Conservation (phyloP, 1,140 invertebrate species). For the Belonocnema kinseyi region DNA sequence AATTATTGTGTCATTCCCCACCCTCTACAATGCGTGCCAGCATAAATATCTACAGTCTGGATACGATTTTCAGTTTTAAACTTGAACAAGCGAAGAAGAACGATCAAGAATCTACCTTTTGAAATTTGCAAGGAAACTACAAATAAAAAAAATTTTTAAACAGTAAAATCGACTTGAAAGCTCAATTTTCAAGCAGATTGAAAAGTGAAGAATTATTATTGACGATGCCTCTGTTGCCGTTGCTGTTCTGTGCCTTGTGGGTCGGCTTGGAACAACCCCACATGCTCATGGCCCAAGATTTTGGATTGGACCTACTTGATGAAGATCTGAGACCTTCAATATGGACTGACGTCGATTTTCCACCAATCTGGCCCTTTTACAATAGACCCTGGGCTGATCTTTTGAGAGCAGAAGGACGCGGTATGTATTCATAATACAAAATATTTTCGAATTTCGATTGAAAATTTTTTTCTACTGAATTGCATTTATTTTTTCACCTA, state of each 20-base stretch:
- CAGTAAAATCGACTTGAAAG: no score
- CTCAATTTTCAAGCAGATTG: background rate
- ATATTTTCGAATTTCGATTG: background rate
- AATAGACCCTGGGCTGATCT: slow-evolving; percentile 51
- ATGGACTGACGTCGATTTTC: slow-evolving; percentile 35
- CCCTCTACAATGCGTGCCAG: background rate
- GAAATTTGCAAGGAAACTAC: background rate
- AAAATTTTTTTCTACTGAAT: background rate
- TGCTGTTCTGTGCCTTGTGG: slow-evolving; percentile 73
- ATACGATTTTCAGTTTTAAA: background rate
- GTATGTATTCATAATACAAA: slow-evolving; percentile 59
- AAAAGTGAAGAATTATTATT: slow-evolving; percentile 8
- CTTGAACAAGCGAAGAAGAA: background rate
- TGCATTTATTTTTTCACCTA: no score
- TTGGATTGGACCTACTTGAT: slow-evolving; percentile 52
- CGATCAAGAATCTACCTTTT: slow-evolving; percentile 2
- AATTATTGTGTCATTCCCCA: background rate
- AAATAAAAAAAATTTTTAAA: slow-evolving; percentile 8
- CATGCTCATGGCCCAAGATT: slow-evolving; percentile 63
- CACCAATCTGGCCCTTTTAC: slow-evolving; percentile 48
- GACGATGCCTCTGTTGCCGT: slow-evolving; percentile 53
- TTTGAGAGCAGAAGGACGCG: slow-evolving; percentile 71
- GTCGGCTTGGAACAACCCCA: slow-evolving; percentile 61
- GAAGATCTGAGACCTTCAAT: slow-evolving; percentile 51
- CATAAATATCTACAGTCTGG: background rate